Evolutionary conservation across 1,140 invertebrate genomes (phyloP).

Genomic region (Cataglyphis hispanica): DNA sequence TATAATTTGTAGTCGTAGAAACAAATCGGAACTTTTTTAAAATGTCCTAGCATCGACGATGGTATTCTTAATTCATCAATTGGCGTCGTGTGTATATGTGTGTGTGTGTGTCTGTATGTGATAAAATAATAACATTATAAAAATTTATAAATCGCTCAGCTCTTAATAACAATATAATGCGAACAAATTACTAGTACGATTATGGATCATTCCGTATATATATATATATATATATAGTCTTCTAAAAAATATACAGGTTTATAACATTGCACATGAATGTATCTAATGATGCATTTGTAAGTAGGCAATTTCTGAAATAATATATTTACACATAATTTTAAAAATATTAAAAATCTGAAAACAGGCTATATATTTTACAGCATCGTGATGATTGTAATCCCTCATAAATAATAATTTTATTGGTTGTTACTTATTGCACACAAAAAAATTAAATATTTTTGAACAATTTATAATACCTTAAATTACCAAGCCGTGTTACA

Average conservation of each 20-base stretch:
- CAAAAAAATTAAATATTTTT: constrained; percentile 27
- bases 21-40: constrained; percentile 17
- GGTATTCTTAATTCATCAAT: constrained; percentile 36
- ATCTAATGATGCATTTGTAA: constrained; percentile 3
- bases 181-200: background rate
- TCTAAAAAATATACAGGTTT: constrained; percentile 1
- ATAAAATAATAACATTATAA: constrained; percentile 5
- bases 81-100: background rate
- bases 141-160: constrained; percentile 21
- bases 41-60: constrained; percentile 2
- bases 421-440: background rate
- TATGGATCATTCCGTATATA: background rate
- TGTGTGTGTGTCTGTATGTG: background rate
- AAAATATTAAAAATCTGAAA: background rate
- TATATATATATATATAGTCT: no score
- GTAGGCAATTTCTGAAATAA: background rate
- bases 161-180: constrained; percentile 31
- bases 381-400: background rate
- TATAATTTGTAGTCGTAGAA: background rate
- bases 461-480: background rate
- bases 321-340: constrained; percentile 14
- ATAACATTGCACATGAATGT: constrained; percentile 29
- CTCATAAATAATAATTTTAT: constrained; percentile 39
- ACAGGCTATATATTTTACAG: background rate
- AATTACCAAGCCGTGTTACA: constrained; percentile 73